phyloP scores from a whole-genome alignment of 2,888 invertebrate species.

The Anagyrus pseudococci region DNA sequence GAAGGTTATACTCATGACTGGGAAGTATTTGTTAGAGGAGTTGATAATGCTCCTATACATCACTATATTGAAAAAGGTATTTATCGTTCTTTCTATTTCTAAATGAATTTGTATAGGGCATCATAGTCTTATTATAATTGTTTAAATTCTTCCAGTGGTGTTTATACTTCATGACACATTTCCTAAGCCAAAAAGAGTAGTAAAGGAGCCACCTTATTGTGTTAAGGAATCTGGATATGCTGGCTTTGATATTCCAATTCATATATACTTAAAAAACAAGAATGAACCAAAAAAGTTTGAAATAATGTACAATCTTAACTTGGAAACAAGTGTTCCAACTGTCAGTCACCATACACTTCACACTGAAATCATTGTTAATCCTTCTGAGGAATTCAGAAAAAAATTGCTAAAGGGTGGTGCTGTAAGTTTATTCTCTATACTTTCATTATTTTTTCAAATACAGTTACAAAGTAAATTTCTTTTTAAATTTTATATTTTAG shows the following conservation, averaged over 20 bases:
- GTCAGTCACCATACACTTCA: conserved; percentile 78
- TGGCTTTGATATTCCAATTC: conserved; percentile 88
- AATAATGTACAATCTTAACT: conserved; percentile 84
- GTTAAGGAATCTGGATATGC: conserved; percentile 96
- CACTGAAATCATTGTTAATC: conserved; percentile 83
- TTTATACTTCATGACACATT: conserved; percentile 92
- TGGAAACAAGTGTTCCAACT: conserved; percentile 78
- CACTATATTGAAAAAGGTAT: conserved; percentile 85
- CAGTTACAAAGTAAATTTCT: no score
- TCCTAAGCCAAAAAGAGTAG: conserved; percentile 87
- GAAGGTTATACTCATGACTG: conserved; percentile 98
- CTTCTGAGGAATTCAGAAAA: conserved; percentile 87
- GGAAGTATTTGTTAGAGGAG: conserved; percentile 92
- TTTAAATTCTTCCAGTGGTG: conserved; percentile 66
- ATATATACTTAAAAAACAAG: conserved; percentile 86
- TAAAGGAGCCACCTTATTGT: conserved; percentile 89
- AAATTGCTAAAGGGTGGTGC: conserved; percentile 89
- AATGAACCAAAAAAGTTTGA: conserved; percentile 84
- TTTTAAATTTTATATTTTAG: conserved; percentile 44
- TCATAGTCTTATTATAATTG: neutral
- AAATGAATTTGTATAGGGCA: neutral
- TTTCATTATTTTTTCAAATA: conserved; percentile 8
- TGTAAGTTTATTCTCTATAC: conserved; percentile 61
- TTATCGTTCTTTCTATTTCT: neutral
- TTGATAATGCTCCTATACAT: conserved; percentile 85